Evolutionary conservation across 2,888 invertebrate genomes (phyloP).

Genomic region (Sarcophaga caerulescens): DNA sequence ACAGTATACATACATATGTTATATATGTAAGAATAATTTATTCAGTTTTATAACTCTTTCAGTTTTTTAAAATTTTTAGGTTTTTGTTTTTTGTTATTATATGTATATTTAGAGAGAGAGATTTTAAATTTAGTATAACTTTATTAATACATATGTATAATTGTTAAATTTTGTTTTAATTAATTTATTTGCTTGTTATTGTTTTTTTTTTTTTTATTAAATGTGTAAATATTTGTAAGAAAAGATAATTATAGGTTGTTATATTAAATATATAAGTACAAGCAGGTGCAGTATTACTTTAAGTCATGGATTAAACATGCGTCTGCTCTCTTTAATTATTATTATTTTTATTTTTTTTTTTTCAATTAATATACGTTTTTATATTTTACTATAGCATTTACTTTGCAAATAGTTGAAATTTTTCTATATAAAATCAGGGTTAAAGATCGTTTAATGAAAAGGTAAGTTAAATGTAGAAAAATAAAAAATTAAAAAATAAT

Average conservation of each 20-base stretch:
- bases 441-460: conserved; percentile 49
- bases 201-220: conserved; percentile 10
- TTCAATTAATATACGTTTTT: conserved; percentile 21
- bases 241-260: conserved; percentile 58
- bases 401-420: conserved; percentile 47
- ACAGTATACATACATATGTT: conserved; percentile 26
- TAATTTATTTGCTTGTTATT: conserved; percentile 21
- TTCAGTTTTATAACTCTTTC: conserved; percentile 17
- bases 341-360: neutral
- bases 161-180: conserved; percentile 38
- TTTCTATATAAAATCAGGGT: conserved; percentile 57
- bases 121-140: neutral
- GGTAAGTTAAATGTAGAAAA: neutral
- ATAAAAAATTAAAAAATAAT: neutral
- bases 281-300: conserved; percentile 12
- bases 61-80: conserved; percentile 12
- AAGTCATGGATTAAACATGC: conserved; percentile 54
- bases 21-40: conserved; percentile 10
- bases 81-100: neutral
- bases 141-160: conserved; percentile 37
- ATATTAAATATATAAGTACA: conserved; percentile 1
- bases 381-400: conserved; percentile 13
- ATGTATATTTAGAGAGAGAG: neutral
- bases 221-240: conserved; percentile 30
- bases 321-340: conserved; percentile 45